Evolutionary conservation across 2,888 invertebrate genomes (phyloP).

Genomic region (Macrophya alboannulata): DNA sequence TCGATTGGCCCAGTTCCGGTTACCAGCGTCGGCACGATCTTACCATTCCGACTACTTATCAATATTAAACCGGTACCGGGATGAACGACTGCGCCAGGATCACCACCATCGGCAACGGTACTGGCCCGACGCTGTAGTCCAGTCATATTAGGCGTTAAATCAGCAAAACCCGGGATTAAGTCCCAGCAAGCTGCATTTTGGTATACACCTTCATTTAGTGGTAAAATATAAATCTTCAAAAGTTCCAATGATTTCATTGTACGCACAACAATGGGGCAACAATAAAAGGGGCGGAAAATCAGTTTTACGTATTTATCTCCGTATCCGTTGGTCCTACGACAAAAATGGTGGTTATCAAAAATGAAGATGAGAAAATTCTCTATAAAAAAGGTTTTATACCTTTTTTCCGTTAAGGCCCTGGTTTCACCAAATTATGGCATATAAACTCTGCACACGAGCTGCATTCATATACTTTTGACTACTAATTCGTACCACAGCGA

Average conservation of each 20-base stretch:
- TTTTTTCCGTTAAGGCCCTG: not conserved
- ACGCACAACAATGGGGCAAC: conserved; percentile 36
- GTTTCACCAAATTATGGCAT: conserved; percentile 15
- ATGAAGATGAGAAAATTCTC: not conserved
- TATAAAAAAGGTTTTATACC: not conserved
- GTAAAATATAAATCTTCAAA: conserved; percentile 15
- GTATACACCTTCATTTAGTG: not conserved
- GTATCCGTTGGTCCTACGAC: conserved; percentile 34
- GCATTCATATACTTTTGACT: not conserved
- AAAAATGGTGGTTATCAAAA: conserved; percentile 18
- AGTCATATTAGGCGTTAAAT: not conserved
- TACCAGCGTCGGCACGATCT: no score
- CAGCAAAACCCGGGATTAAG: not conserved
- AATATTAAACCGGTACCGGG: no score
- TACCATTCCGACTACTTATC: no score
- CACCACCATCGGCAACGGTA: no score
- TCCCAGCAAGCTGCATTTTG: conserved; percentile 23
- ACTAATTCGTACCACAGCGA: not conserved
- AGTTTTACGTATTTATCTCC: conserved; percentile 31
- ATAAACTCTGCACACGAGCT: not conserved
- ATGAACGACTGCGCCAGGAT: no score
- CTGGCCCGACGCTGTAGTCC: not conserved
- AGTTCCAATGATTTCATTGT: conserved; percentile 26
- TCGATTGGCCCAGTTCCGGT: no score
- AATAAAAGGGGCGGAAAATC: conserved; percentile 1